phyloP scores from a whole-genome alignment of 2,113 vertebrate genomes.

The Oreochromis spilurus region DNA sequence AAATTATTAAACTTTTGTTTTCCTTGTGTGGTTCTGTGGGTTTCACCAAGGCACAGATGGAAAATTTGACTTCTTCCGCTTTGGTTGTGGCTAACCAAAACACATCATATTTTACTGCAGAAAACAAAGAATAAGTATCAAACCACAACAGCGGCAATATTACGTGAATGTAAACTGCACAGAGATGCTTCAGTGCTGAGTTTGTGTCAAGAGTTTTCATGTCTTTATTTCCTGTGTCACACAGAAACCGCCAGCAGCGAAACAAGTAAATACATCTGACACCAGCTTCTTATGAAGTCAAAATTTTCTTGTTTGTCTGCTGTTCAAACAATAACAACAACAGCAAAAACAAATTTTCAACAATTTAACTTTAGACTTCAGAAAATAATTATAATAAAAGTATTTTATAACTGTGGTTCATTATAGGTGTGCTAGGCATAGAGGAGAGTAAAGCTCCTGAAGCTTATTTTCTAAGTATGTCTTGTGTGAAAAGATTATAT shows the following conservation, averaged over 20 bases:
- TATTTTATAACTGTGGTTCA: background rate
- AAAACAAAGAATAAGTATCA: background rate
- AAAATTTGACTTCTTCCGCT: background rate
- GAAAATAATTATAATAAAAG: background rate
- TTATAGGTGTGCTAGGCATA: fast-evolving
- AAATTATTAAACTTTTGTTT: background rate
- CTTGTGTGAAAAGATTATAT: fast-evolving
- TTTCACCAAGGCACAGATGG: background rate
- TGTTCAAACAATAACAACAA: background rate
- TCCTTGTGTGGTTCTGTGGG: background rate
- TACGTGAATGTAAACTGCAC: background rate
- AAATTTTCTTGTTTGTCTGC: fast-evolving
- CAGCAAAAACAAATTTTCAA: fast-evolving
- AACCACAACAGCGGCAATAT: background rate
- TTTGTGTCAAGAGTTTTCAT: background rate
- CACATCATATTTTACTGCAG: background rate
- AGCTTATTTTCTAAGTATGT: background rate
- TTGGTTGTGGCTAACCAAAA: background rate
- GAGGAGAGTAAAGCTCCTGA: too few relatives aligned
- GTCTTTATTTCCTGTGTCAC: background rate
- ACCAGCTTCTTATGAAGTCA: background rate
- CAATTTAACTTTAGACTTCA: background rate
- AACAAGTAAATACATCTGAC: fast-evolving
- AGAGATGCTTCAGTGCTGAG: background rate
- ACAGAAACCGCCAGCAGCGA: background rate